These are phyloP conservation scores for Riptortus pedestris DNA, from an alignment of 1,140 invertebrate species.

Conservation along the genomic window DNA sequence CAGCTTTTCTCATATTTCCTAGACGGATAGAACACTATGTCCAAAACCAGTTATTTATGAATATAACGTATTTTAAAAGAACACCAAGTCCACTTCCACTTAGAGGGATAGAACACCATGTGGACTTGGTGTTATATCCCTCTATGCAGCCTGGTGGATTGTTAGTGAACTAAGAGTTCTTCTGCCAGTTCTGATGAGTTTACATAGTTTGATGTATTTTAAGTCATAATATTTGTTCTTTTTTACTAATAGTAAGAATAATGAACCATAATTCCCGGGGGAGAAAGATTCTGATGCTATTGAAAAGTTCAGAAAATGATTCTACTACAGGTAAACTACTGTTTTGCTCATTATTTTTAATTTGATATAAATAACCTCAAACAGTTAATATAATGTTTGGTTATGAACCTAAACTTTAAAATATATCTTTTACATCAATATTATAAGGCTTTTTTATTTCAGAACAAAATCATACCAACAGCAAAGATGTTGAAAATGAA, in stretches of 20 bases:
- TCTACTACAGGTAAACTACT: slow-evolving; percentile 7
- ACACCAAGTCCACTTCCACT: not conserved
- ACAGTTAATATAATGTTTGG: slow-evolving; percentile 8
- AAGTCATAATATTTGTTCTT: slow-evolving; percentile 7
- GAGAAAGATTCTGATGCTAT: not conserved
- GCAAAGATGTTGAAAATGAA: not conserved
- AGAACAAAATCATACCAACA: slow-evolving; percentile 1
- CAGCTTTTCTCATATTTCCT: not conserved
- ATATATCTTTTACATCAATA: slow-evolving; percentile 1
- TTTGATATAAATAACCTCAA: slow-evolving; percentile 1
- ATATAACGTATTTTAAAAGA: not conserved
- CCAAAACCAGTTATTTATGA: not conserved
- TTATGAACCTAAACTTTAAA: slow-evolving; percentile 5
- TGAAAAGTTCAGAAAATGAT: slow-evolving; percentile 3
- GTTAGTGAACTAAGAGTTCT: not conserved
- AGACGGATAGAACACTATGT: not conserved
- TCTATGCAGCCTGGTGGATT: not conserved
- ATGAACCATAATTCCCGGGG: slow-evolving; percentile 7
- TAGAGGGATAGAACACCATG: not conserved
- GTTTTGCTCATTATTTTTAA: slow-evolving; percentile 10
- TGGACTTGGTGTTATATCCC: not conserved
- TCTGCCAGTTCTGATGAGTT: slow-evolving; percentile 4
- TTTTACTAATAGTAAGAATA: slow-evolving; percentile 5
- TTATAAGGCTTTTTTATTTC: slow-evolving; percentile 8
- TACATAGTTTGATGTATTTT: not conserved